These are phyloP conservation scores for Pecten maximus DNA, from an alignment of 2,888 invertebrate species.

Conservation along the genomic window DNA sequence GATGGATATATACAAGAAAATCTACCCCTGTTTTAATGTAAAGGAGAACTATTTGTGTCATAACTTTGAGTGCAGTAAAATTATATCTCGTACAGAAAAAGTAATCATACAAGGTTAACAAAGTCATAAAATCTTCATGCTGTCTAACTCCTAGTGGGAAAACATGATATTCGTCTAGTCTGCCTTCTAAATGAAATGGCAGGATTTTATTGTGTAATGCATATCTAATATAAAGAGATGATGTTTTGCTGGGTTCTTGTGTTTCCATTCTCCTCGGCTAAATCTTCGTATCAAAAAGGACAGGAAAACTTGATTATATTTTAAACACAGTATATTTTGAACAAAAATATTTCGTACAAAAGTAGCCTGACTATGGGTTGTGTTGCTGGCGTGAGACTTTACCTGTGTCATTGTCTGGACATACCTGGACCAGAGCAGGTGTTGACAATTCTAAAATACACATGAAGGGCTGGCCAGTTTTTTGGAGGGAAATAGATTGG, in stretches of 20 bases:
- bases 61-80: background rate
- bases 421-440: conserved; percentile 29
- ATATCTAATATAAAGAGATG: background rate
- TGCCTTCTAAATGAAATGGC: background rate
- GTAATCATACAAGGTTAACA: background rate
- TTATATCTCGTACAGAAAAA: background rate
- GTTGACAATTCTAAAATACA: background rate
- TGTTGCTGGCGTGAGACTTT: background rate
- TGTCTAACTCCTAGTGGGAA: background rate
- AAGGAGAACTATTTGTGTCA: background rate
- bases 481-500: background rate
- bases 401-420: background rate
- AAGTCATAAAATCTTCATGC: background rate
- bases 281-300: background rate
- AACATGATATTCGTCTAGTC: background rate
- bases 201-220: background rate
- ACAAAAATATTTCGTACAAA: background rate
- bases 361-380: background rate
- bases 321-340: background rate
- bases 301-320: background rate
- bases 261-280: background rate
- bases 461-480: background rate
- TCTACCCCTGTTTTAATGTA: background rate
- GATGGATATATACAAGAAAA: background rate
- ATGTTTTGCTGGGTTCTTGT: background rate